Conservation (phyloP, 2,113 vertebrate genomes). For the Toxostoma redivivum region DNA sequence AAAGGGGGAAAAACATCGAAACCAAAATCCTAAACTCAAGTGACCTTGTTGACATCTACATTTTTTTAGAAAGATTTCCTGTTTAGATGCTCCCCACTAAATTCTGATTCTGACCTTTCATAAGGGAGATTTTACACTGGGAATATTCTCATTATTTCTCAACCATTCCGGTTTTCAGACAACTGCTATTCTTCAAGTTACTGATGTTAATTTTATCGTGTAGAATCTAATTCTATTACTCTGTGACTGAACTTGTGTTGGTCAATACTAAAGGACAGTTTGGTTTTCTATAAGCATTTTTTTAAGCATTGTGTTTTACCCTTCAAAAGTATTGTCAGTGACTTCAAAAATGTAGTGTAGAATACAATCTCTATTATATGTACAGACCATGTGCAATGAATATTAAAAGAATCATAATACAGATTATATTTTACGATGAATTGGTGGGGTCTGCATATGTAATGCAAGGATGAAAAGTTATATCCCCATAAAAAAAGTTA, state of each 20-base stretch:
- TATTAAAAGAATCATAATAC: background rate
- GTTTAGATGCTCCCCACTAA: background rate
- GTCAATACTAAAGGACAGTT: background rate
- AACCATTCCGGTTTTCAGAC: background rate
- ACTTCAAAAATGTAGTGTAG: background rate
- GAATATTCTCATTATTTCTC: background rate
- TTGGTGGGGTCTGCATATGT: background rate
- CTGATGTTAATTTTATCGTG: background rate
- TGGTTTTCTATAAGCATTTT: background rate
- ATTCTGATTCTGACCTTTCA: background rate
- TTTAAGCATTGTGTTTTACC: background rate
- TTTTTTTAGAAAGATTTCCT: background rate
- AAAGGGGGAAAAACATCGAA: accelerated
- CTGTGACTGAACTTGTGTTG: background rate
- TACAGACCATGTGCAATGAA: background rate
- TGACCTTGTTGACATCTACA: background rate
- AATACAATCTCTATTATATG: background rate
- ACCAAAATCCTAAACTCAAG: background rate
- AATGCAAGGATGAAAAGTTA: background rate
- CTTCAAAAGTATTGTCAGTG: background rate
- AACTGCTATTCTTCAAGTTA: background rate
- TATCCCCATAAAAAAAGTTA: background rate
- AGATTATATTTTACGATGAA: background rate
- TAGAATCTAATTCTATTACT: background rate
- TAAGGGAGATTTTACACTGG: background rate